phyloP scores from a whole-genome alignment of 2,888 invertebrate genomes.

The Eumacrocentrus americanus region DNA sequence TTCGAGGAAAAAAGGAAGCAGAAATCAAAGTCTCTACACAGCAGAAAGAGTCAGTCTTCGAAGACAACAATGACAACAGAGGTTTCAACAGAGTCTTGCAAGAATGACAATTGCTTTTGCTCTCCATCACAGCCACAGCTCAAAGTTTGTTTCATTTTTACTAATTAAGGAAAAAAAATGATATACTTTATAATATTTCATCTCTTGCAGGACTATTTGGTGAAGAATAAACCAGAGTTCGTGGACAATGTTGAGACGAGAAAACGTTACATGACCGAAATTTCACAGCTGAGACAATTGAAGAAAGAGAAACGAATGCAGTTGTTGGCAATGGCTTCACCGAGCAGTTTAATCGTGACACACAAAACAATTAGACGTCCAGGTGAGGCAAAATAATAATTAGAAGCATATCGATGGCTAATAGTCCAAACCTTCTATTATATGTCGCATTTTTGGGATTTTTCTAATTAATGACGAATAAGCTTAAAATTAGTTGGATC shows the following conservation, averaged over 20 bases:
- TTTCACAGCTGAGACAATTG: slow-evolving; percentile 61
- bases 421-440: background rate
- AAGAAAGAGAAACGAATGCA: slow-evolving; percentile 61
- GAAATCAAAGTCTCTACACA: background rate
- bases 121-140: slow-evolving; percentile 17
- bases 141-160: slow-evolving; percentile 21
- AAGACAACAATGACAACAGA: background rate
- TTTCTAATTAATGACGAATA: too few species aligned
- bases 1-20: slow-evolving; percentile 43
- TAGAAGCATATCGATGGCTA: background rate
- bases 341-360: slow-evolving; percentile 44
- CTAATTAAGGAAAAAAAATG: slow-evolving; percentile 16
- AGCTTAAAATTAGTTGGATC: too few species aligned
- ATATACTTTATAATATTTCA: slow-evolving; percentile 27
- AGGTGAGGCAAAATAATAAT: slow-evolving; percentile 41
- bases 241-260: slow-evolving; percentile 67
- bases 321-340: slow-evolving; percentile 58
- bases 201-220: slow-evolving; percentile 72
- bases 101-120: slow-evolving; percentile 7
- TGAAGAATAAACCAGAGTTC: slow-evolving; percentile 74
- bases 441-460: background rate
- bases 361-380: slow-evolving; percentile 38
- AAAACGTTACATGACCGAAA: slow-evolving; percentile 62
- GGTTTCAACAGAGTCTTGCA: background rate
- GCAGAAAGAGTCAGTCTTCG: background rate